These are phyloP conservation scores for Drosophila kanekoi DNA, from an alignment of 2,888 invertebrate species.

Conservation along the genomic window DNA sequence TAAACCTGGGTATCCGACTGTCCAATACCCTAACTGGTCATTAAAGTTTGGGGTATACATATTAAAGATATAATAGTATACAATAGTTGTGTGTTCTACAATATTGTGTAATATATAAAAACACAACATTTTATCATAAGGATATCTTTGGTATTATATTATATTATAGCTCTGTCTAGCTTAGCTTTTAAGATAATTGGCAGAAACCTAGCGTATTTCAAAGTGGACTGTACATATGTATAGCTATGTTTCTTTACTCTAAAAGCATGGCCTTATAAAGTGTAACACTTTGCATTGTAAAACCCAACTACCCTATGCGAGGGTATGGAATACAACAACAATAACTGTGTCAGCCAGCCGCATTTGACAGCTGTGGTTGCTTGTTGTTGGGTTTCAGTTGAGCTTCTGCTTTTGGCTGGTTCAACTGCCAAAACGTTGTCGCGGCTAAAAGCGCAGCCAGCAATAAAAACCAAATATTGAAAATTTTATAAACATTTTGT, in stretches of 20 bases:
- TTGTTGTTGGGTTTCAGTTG: slow-evolving; percentile 23
- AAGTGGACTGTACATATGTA: too few relatives aligned
- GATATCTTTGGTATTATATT: too few relatives aligned
- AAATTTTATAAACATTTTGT: slow-evolving; percentile 13
- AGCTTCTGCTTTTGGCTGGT: slow-evolving; percentile 30
- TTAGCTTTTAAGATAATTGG: too few relatives aligned
- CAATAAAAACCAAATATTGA: slow-evolving; percentile 30
- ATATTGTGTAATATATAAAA: too few relatives aligned
- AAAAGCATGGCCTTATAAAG: not conserved
- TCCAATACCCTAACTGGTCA: not conserved
- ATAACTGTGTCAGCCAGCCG: slow-evolving; percentile 8
- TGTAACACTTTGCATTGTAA: not conserved
- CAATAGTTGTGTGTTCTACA: too few relatives aligned
- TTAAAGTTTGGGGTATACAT: not conserved
- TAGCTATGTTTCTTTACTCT: not conserved
- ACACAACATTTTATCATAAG: too few relatives aligned
- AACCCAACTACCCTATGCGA: not conserved
- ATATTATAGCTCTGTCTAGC: too few relatives aligned
- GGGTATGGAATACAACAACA: slow-evolving; percentile 4
- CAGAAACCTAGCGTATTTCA: too few relatives aligned
- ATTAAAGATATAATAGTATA: too few relatives aligned
- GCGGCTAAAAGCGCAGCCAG: slow-evolving; percentile 41
- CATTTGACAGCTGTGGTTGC: slow-evolving; percentile 56
- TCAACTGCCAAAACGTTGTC: slow-evolving; percentile 56
- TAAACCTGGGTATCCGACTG: not conserved